Evolutionary conservation across 2,113 vertebrate genomes (phyloP), one percentile per base, ranked within the genome.

Genomic region (Rhegmatorhina hoffmannsi): DNA sequence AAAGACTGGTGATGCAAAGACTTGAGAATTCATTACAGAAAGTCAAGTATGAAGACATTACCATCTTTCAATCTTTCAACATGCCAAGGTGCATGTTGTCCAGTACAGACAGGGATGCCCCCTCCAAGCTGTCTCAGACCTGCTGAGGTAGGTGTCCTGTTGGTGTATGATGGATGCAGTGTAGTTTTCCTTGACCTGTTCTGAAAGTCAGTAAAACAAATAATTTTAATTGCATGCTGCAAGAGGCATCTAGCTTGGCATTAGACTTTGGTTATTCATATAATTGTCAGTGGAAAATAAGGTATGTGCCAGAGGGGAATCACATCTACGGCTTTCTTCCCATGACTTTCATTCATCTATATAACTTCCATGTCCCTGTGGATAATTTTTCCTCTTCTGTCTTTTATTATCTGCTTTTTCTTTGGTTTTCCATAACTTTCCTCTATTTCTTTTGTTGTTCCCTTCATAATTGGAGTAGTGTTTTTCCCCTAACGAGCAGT

Each of bases 11-110:
- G 50, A 26, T 67, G 64, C 34, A 55, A 47, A 64, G 43, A n/a
- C 1, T 1, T 77, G 26, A 3, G 0, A 5, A 4, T 17, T 67
- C 17, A 0, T 67, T 55, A 19, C 26, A 67, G 44, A 70, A 81
- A 7, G 47, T 44, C 46, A 15, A 70, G 12, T 10, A 9, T 17
- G 43, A 72, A 75, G 87, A 23, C 17, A 50, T 84, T 59, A 5
- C 29, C 15, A 9, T 55, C 13, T 24, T 43, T 62, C 12, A 17
- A 9, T 49, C 40, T 76, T 10, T 18, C 43, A 63, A 13, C 17
- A 12, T 47, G 58, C 49, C 62, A n/a, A 17, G 75, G 14, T 2
- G 1, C 7, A 7, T 2, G 0, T 16, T 94, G 36, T 60, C 13
- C 19, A 0, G 28, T 13, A 5, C 17, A 21, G 55, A 12, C 33